Evolutionary conservation across 2,888 invertebrate species (phyloP).

Genomic region (Pyrrhosoma nymphula): DNA sequence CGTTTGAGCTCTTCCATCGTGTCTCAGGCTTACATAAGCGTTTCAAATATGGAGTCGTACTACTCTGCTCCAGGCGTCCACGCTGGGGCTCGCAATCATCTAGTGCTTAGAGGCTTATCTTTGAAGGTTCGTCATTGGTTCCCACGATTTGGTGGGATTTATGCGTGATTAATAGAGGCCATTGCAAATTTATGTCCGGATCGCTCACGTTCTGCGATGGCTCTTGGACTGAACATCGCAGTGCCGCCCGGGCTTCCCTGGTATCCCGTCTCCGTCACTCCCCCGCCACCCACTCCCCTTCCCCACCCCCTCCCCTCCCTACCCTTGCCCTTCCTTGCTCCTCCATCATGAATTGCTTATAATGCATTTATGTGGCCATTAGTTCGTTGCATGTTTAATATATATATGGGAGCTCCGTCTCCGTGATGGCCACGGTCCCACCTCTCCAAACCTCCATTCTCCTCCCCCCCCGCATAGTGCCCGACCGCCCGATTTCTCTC

Average conservation of each 20-base stretch:
- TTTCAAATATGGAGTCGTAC: neutral
- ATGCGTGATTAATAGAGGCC: constrained; percentile 1
- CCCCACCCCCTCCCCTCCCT: neutral
- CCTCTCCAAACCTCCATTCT: neutral
- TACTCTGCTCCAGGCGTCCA: neutral
- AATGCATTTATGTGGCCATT: constrained; percentile 62
- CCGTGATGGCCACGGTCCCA: neutral
- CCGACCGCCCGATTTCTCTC: neutral
- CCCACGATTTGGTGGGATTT: neutral
- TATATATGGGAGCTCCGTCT: neutral
- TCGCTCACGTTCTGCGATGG: neutral
- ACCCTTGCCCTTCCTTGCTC: neutral
- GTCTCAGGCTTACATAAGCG: neutral
- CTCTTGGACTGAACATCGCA: neutral
- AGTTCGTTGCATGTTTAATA: constrained; percentile 46
- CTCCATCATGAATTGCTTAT: constrained; percentile 32
- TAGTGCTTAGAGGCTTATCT: neutral
- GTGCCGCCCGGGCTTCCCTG: neutral
- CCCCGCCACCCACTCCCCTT: neutral
- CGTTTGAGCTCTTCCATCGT: neutral
- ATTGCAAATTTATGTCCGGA: neutral
- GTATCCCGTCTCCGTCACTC: neutral
- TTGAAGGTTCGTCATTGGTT: neutral
- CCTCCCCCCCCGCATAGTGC: too few species aligned
- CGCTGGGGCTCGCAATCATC: neutral